Evolutionary conservation across 2,113 vertebrate species (phyloP).

Genomic region (Salvelinus sp.): DNA sequence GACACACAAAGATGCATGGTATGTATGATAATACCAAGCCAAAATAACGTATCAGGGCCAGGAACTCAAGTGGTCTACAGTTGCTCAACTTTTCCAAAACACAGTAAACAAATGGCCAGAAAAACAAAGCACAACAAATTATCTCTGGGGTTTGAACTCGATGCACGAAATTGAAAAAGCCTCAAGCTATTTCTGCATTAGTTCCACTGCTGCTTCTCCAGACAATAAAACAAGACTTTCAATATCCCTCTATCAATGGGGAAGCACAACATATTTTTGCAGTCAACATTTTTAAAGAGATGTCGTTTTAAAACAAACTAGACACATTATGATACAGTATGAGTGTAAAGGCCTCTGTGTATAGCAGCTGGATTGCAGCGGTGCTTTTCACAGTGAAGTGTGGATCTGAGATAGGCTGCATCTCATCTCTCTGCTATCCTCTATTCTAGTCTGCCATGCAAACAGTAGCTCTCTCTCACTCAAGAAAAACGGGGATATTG

Average conservation of each 20-base stretch:
- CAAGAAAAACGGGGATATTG: slow-evolving; percentile 31
- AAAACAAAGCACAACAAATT: slow-evolving; percentile 47
- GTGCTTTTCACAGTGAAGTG: slow-evolving; percentile 26
- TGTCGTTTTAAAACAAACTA: slow-evolving; percentile 36
- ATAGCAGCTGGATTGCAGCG: slow-evolving; percentile 44
- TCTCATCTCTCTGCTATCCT: slow-evolving; percentile 45
- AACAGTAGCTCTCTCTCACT: slow-evolving; percentile 30
- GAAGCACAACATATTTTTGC: neutral
- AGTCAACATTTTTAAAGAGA: slow-evolving; percentile 32
- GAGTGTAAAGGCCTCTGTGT: neutral
- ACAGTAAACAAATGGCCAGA: slow-evolving; percentile 9
- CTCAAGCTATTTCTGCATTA: slow-evolving; percentile 7
- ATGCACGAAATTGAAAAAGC: slow-evolving; percentile 18
- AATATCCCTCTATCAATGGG: neutral
- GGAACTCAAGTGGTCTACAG: neutral
- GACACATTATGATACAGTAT: neutral
- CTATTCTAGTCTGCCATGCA: slow-evolving; percentile 59
- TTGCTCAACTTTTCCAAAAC: slow-evolving; percentile 43
- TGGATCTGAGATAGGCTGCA: slow-evolving; percentile 18
- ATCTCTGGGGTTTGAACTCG: neutral
- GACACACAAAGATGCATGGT: neutral
- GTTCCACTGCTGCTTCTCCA: neutral
- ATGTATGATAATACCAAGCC: neutral
- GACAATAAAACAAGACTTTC: slow-evolving; percentile 1
- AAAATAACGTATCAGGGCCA: neutral